A percentile compares a stretch with the other conserved stretches of the same genome.
Evolutionary conservation across 1,140 invertebrate species (phyloP).

Genomic region (Rhizoglyphus robini): DNA sequence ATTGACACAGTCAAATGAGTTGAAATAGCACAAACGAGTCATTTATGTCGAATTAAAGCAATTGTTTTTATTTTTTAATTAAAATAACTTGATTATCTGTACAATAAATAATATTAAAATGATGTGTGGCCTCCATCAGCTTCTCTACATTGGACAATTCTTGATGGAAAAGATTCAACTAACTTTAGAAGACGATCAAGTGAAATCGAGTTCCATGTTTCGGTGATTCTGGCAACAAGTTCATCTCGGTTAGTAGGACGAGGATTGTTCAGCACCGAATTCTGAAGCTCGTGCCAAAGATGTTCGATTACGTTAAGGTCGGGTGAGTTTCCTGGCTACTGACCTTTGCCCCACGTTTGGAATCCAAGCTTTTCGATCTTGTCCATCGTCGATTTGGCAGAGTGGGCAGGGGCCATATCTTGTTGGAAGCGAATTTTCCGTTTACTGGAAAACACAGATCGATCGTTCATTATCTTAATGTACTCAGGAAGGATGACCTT

Average conservation of each 20-base stretch:
- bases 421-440: not conserved
- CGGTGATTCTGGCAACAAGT: not conserved
- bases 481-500: not conserved
- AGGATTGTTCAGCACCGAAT: not conserved
- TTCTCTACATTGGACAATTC: not conserved
- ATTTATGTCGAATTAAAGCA: too few relatives aligned
- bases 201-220: not conserved
- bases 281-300: not conserved
- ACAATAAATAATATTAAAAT: not conserved
- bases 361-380: not conserved
- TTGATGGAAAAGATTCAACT: not conserved
- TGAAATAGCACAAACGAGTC: too few relatives aligned
- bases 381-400: not conserved
- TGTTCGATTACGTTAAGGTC: conserved; percentile 9
- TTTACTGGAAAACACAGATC: not conserved
- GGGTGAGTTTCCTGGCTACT: too few relatives aligned
- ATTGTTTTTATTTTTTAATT: too few relatives aligned
- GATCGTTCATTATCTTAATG: not conserved
- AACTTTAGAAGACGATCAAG: not conserved
- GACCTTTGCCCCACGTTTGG: too few relatives aligned
- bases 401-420: not conserved
- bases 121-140: not conserved
- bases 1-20: too few relatives aligned
- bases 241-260: not conserved
- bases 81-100: too few relatives aligned